Conservation (phyloP, 2,797 vertebrate genomes). For the Melopsittacus undulatus region DNA sequence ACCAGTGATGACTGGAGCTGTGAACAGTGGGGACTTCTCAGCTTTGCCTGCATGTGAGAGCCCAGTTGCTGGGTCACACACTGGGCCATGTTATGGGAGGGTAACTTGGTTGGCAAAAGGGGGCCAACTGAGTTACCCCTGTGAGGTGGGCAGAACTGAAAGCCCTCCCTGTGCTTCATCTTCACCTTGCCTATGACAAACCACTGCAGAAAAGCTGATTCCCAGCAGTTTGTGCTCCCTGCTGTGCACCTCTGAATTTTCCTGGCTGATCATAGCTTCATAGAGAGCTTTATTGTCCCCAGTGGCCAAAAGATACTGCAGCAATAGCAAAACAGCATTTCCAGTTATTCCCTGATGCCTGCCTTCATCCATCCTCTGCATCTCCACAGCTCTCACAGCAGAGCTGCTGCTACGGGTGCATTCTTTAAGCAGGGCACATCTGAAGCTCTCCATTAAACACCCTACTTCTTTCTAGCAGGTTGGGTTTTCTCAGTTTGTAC, state of each 20-base stretch:
- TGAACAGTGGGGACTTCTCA: fast-evolving
- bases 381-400: background rate
- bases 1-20: background rate
- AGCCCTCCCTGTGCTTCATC: background rate
- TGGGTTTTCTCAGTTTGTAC: background rate
- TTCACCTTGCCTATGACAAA: background rate
- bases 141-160: background rate
- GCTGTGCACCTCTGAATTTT: background rate
- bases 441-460: background rate
- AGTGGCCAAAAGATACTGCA: background rate
- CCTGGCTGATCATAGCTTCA: background rate
- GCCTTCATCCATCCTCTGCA: background rate
- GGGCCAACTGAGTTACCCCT: background rate
- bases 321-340: background rate
- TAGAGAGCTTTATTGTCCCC: background rate
- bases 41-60: background rate
- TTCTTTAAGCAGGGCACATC: background rate
- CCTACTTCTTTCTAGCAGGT: background rate
- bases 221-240: background rate
- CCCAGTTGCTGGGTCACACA: background rate
- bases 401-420: background rate
- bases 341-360: background rate
- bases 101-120: fast-evolving
- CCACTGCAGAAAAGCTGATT: background rate
- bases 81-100: background rate